Evolutionary conservation across 2,797 vertebrate genomes (phyloP).

Genomic region (Nannoperca australis): DNA sequence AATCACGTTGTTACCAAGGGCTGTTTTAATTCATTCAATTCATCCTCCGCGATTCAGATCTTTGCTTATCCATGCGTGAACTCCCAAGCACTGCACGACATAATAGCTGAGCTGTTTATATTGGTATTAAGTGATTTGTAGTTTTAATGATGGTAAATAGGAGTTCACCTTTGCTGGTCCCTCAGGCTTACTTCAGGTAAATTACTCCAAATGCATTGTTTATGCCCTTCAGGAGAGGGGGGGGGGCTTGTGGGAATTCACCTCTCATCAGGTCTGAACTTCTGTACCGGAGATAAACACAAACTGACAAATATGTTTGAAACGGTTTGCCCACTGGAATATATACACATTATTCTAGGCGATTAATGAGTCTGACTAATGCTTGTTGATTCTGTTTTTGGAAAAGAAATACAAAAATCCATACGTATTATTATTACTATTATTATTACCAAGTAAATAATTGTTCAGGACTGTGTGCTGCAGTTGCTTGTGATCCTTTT

Average conservation of each 20-base stretch:
- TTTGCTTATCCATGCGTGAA: slow-evolving; percentile 82
- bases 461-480: not conserved
- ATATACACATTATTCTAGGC: slow-evolving; percentile 49
- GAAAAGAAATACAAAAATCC: slow-evolving; percentile 20
- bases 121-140: slow-evolving; percentile 87
- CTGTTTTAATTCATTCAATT: slow-evolving; percentile 85
- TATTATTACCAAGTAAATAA: slow-evolving; percentile 1
- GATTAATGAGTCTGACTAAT: slow-evolving; percentile 60
- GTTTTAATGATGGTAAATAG: slow-evolving; percentile 87
- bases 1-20: slow-evolving; percentile 82
- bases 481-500: slow-evolving; percentile 19
- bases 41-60: slow-evolving; percentile 81
- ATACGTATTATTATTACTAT: not conserved
- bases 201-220: slow-evolving; percentile 84
- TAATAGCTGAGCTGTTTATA: slow-evolving; percentile 86
- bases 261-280: slow-evolving; percentile 77
- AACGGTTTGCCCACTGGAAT: slow-evolving; percentile 56
- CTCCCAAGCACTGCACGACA: slow-evolving; percentile 73
- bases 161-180: slow-evolving; percentile 84
- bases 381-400: slow-evolving; percentile 38
- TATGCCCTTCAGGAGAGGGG: slow-evolving; percentile 79
- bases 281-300: slow-evolving; percentile 69
- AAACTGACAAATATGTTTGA: slow-evolving; percentile 76
- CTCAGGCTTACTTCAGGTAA: slow-evolving; percentile 86
- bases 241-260: slow-evolving; percentile 73